Base-by-base conservation (phyloP, 2,888 invertebrate genomes). In the Brachylomia viminalis region DNA sequence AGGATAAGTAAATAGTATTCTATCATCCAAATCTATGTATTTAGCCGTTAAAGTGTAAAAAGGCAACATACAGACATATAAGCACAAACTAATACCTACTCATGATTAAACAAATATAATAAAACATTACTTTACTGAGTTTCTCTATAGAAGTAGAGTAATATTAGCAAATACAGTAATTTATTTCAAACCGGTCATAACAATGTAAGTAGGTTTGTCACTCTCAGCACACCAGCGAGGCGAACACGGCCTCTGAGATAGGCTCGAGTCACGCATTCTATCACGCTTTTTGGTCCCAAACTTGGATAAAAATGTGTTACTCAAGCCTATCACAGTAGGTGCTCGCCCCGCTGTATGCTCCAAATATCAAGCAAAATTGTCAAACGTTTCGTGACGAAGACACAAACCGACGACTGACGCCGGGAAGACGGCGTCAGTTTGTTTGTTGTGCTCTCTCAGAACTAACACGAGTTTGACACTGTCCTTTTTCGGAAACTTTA, bases 401-500 rank as follows among this genome's bases (percentile, higher is more conserved):
- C 23, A 38, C 17, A 42, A 47, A 33, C 47, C 66, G 61, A 13
- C 54, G 74, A 17, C 66, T 54, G n/a, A n/a, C n/a, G n/a, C n/a
- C n/a, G n/a, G n/a, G n/a, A n/a, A n/a, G n/a, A n/a, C 10, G 7
- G 17, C 42, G 15, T 42, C 64, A n/a, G 23, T n/a, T 30, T 65
- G 64, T 65, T 72, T 49, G 49, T 30, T 54, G 33, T 33, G 20
- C 33, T 23, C 59, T 59, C 59, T 20, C 59, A 33, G 6, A 30
- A 72, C 33, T 72, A n/a, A 75, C 38, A 58, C 17, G 38, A 49
- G 47, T 73, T 73, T 74, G 33, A 42, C 58, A 20, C 5, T 58
- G 3, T 20, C 2, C 23, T 17, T 42, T 42, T 20, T 15, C 8
- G 13, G 42, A 68, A 27, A 54, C n/a, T 52, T n/a, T 11, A 30